Evolutionary conservation across 2,113 vertebrate genomes (phyloP).

Genomic region (Rostratula benghalensis): DNA sequence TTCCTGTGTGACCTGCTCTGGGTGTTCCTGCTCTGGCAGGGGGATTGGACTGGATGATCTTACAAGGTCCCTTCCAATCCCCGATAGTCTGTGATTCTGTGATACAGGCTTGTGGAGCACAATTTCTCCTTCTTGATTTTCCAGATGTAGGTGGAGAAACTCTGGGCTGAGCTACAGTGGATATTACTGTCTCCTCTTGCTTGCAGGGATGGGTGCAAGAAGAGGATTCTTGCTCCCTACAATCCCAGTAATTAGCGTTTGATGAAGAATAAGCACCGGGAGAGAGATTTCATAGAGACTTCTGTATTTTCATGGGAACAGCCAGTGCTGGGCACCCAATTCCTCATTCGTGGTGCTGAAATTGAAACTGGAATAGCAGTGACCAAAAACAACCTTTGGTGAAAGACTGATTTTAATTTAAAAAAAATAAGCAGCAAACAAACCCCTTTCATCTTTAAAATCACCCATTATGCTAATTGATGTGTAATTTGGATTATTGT

Average conservation of each 20-base stretch:
- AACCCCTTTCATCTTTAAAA: neutral
- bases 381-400: neutral
- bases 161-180: neutral
- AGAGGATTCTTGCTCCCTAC: neutral
- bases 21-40: too few relatives aligned
- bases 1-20: too few relatives aligned
- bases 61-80: too few relatives aligned
- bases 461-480: neutral
- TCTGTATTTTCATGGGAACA: accelerated
- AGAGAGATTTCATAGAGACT: accelerated
- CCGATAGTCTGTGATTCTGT: too few relatives aligned
- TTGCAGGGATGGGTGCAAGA: neutral
- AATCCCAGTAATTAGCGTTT: neutral
- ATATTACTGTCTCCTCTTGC: neutral
- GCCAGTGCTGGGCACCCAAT: neutral
- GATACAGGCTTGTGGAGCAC: neutral
- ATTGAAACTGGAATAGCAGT: neutral
- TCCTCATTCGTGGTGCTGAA: accelerated
- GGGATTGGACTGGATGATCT: too few relatives aligned
- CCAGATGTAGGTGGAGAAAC: neutral
- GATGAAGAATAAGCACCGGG: neutral
- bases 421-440: accelerated
- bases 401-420: neutral
- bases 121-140: neutral
- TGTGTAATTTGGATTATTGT: neutral